A percentile compares a stretch with the other conserved stretches of the same genome.
These are phyloP conservation scores for Apis mellifera DNA, from an alignment of 1,140 invertebrate genomes.

Conservation along the genomic window DNA sequence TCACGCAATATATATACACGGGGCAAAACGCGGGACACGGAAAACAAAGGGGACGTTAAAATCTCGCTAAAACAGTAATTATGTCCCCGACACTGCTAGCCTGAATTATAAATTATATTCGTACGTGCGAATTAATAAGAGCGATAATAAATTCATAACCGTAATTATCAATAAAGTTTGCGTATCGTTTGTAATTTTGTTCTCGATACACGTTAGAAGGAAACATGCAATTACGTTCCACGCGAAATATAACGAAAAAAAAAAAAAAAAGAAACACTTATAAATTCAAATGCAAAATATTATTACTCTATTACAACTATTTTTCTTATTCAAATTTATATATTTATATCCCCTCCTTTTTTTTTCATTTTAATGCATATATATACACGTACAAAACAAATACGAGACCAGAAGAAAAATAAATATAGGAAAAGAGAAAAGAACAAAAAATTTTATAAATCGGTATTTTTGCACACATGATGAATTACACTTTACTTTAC, in stretches of 20 bases:
- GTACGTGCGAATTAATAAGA: neutral
- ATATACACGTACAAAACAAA: no score
- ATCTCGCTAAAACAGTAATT: conserved; percentile 1
- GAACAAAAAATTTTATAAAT: no score
- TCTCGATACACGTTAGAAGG: neutral
- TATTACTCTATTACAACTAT: no score
- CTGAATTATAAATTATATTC: conserved; percentile 14
- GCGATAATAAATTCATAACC: neutral
- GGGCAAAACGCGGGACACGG: neutral
- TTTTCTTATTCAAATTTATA: no score
- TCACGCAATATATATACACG: neutral
- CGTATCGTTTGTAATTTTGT: neutral
- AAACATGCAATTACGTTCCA: neutral
- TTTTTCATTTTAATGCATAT: no score
- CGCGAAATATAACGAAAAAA: neutral
- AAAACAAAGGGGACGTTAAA: neutral
- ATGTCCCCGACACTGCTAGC: neutral
- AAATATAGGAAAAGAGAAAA: no score
- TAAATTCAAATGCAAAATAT: no score
- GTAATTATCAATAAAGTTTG: neutral
- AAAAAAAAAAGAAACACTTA: neutral
- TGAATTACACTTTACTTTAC: no score
- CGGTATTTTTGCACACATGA: no score
- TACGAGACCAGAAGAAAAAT: no score
- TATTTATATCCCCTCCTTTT: no score